Conservation (phyloP, 2,888 invertebrate genomes). For the Melanchra persicariae region DNA sequence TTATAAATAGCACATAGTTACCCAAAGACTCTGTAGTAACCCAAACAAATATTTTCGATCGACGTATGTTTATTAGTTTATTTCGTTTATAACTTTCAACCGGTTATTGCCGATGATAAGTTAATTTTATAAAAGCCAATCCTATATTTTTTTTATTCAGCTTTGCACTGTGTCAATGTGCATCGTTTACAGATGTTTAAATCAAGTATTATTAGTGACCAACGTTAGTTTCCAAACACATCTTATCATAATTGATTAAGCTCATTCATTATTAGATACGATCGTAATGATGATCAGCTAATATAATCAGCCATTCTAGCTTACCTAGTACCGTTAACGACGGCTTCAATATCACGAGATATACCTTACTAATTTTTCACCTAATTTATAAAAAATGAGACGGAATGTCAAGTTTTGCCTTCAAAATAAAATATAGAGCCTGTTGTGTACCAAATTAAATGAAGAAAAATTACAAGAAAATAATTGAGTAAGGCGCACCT, state of each 20-base stretch:
- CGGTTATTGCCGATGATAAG: neutral
- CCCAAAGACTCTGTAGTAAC: no score
- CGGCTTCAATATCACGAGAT: neutral
- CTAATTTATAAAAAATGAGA: no score
- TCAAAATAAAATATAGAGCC: neutral
- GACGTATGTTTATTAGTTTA: neutral
- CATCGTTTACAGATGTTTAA: neutral
- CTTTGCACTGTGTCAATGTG: neutral
- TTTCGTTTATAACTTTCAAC: conserved; percentile 7
- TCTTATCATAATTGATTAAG: conserved; percentile 35
- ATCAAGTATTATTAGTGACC: neutral
- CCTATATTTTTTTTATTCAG: neutral
- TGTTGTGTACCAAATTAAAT: neutral
- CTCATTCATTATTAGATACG: conserved; percentile 30
- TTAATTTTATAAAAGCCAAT: no score
- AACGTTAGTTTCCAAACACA: conserved; percentile 9
- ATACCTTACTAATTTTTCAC: no score
- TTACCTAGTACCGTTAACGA: neutral
- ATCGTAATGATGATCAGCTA: conserved; percentile 34
- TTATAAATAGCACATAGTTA: conserved; percentile 13
- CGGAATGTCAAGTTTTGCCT: neutral
- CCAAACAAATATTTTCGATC: neutral
- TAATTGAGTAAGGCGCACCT: neutral
- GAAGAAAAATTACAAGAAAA: neutral
- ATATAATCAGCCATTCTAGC: conserved; percentile 26